phyloP scores from a whole-genome alignment of 2,888 invertebrate species.

The Lasioglossum marginatum region DNA sequence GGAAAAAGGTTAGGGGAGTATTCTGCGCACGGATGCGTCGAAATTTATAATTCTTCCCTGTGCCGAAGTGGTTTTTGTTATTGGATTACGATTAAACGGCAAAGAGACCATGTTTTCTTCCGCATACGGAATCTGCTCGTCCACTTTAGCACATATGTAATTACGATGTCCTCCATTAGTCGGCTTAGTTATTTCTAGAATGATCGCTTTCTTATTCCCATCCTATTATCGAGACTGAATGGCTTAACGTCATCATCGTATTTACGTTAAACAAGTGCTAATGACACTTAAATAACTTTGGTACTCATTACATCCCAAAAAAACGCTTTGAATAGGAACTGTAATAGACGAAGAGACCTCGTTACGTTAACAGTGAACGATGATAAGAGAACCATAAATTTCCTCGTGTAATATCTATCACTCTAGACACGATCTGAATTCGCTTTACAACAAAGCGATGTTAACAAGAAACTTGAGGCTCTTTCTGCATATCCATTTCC shows the following conservation, averaged over 20 bases:
- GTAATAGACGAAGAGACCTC: not conserved
- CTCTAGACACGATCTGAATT: not conserved
- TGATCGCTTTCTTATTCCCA: not conserved
- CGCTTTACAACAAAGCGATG: not conserved
- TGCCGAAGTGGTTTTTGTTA: conserved; percentile 62
- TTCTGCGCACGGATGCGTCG: conserved; percentile 22
- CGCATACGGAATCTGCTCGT: conserved; percentile 36
- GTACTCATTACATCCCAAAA: not conserved
- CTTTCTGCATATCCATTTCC: not conserved
- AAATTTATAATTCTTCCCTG: conserved; percentile 31
- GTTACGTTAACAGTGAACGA: not conserved
- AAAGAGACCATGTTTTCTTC: conserved; percentile 49
- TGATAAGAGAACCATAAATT: not conserved
- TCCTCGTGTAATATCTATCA: not conserved
- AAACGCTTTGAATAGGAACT: not conserved
- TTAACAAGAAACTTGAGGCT: not conserved
- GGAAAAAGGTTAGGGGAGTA: conserved; percentile 22
- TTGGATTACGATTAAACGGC: conserved; percentile 72
- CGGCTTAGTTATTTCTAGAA: not conserved
- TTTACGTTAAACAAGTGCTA: not conserved
- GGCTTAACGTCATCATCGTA: not conserved
- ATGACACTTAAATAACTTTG: not conserved
- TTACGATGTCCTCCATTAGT: conserved; percentile 1
- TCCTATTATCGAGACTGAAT: not conserved
- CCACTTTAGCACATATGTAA: conserved; percentile 25